phyloP scores from a whole-genome alignment of 1,140 invertebrate genomes.

The Monomorium pharaonis region DNA sequence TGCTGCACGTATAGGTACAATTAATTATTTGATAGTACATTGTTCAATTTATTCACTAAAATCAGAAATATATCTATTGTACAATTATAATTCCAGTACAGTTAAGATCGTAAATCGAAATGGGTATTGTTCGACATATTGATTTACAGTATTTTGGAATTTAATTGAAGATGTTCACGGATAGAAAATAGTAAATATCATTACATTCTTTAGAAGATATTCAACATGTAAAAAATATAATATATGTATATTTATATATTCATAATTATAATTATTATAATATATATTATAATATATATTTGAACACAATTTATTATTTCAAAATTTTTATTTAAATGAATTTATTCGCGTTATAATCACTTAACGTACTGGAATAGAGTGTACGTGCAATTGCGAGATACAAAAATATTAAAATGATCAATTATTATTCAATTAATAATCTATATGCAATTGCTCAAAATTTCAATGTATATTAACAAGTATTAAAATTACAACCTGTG shows the following conservation, averaged over 20 bases:
- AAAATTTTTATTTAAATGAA: background rate
- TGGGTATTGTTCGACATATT: background rate
- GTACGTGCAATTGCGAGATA: background rate
- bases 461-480: conserved; percentile 72
- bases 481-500: background rate
- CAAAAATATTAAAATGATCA: conserved; percentile 35
- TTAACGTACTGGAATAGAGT: background rate
- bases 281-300: background rate
- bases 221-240: background rate
- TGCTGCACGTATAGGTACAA: conserved; percentile 51
- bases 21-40: conserved; percentile 37
- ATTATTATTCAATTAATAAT: conserved; percentile 54
- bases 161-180: background rate
- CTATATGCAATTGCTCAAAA: conserved; percentile 72
- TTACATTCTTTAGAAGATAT: background rate
- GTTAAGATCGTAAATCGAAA: background rate
- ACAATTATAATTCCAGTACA: conserved; percentile 16
- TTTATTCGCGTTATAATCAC: background rate
- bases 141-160: conserved; percentile 1
- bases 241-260: background rate
- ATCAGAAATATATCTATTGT: background rate
- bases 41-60: conserved; percentile 40
- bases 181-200: background rate
- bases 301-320: background rate
- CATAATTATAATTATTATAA: background rate